These are phyloP conservation scores for Scomber scombrus DNA, from an alignment of 2,113 vertebrate species.

Conservation along the genomic window DNA sequence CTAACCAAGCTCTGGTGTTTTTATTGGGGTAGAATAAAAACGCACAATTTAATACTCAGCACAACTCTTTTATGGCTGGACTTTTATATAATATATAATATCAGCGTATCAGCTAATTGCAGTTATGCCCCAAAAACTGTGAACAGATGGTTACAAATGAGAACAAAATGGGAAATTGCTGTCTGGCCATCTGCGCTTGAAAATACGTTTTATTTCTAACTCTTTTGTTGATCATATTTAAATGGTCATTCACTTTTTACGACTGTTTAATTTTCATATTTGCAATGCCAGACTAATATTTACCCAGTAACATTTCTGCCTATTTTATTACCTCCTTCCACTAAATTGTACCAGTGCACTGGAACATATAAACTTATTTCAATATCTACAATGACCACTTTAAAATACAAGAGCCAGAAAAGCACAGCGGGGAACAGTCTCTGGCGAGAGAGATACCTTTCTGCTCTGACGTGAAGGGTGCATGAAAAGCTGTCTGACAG, in stretches of 20 bases:
- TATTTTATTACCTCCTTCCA: background rate
- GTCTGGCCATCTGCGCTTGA: conserved; percentile 23
- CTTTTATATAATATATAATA: background rate
- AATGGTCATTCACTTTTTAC: background rate
- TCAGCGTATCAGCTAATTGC: background rate
- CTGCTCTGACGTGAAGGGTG: conserved; percentile 17
- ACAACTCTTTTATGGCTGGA: background rate
- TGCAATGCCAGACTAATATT: background rate
- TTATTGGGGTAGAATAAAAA: background rate
- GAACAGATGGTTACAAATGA: background rate
- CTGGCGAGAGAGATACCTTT: conserved; percentile 14
- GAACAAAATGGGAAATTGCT: conserved; percentile 4
- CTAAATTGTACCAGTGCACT: background rate
- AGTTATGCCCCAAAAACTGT: conserved; percentile 3
- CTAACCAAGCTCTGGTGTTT: conserved; percentile 3
- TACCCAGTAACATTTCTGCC: background rate
- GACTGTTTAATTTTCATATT: conserved; percentile 6
- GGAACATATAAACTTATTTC: background rate
- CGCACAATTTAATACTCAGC: background rate
- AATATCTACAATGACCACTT: background rate
- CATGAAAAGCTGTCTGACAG: conserved; percentile 43
- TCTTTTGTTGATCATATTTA: background rate
- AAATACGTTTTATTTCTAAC: background rate
- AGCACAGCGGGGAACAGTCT: background rate
- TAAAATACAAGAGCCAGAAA: conserved; percentile 1